Percentiles rank a stretch among this genome's conserved stretches.
phyloP scores from a whole-genome alignment of 2,888 invertebrate genomes.

The Dinocampus coccinellae region DNA sequence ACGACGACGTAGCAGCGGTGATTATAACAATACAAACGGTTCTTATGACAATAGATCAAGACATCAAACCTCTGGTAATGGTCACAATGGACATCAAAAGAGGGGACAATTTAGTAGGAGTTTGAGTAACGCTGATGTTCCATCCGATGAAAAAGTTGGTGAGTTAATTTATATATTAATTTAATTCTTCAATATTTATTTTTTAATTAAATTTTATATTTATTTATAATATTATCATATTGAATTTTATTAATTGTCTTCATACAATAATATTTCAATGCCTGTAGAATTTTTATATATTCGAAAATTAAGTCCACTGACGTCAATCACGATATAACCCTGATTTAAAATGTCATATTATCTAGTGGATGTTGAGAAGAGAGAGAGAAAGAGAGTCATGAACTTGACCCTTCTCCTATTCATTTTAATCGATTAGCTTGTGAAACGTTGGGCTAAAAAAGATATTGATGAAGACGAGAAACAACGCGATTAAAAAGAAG shows the following conservation, averaged over 20 bases:
- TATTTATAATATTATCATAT: too few relatives aligned
- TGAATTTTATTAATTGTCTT: too few relatives aligned
- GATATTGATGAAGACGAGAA: background rate
- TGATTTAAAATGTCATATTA: slow-evolving; percentile 6
- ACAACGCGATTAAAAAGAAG: background rate
- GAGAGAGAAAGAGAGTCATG: slow-evolving; percentile 18
- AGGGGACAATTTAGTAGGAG: slow-evolving; percentile 80
- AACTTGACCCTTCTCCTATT: slow-evolving; percentile 32
- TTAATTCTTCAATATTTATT: background rate
- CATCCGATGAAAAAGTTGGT: slow-evolving; percentile 88
- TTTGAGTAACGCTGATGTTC: slow-evolving; percentile 85
- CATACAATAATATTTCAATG: too few relatives aligned
- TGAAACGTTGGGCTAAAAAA: background rate
- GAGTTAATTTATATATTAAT: slow-evolving; percentile 54
- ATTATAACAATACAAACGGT: slow-evolving; percentile 65
- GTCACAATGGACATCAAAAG: slow-evolving; percentile 71
- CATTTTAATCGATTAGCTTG: slow-evolving; percentile 30
- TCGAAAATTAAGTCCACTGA: slow-evolving; percentile 21
- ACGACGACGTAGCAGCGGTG: slow-evolving; percentile 56
- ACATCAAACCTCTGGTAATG: slow-evolving; percentile 58
- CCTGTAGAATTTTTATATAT: too few relatives aligned
- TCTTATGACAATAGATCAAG: slow-evolving; percentile 64
- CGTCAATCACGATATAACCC: slow-evolving; percentile 22
- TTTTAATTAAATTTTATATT: background rate
- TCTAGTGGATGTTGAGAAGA: background rate